A percentile compares a stretch with the other conserved stretches of the same genome.
Conservation (phyloP, 2,797 vertebrate species). For the Notoglanidium macrostoma region DNA sequence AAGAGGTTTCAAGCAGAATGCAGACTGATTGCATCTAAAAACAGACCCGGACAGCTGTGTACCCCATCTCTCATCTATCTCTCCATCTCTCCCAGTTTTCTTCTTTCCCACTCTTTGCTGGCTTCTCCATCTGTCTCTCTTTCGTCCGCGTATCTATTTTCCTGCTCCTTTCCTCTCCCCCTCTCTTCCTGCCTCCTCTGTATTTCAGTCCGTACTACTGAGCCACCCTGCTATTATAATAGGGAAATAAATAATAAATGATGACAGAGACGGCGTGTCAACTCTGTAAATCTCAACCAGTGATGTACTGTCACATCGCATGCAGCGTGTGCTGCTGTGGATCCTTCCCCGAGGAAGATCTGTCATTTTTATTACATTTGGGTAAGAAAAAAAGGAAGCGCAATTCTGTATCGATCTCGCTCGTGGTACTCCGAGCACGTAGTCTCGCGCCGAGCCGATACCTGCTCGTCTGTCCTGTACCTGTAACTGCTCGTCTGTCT, state of each 20-base stretch:
- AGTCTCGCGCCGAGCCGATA: too few relatives aligned
- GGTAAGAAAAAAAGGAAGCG: not conserved
- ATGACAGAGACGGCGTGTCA: not conserved
- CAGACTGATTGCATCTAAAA: conserved; percentile 1
- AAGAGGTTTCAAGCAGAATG: not conserved
- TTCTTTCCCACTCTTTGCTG: not conserved
- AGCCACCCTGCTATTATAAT: too few relatives aligned
- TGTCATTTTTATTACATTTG: not conserved
- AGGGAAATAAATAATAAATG: not conserved
- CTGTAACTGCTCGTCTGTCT: not conserved
- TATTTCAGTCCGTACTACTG: not conserved
- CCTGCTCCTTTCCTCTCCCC: not conserved
- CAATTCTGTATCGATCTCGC: not conserved
- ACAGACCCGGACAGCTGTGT: not conserved
- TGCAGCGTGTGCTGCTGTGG: not conserved
- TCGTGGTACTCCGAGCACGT: not conserved
- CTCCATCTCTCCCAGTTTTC: not conserved
- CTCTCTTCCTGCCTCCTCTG: not conserved
- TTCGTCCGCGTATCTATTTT: not conserved
- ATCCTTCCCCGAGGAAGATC: not conserved
- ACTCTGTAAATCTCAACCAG: too few relatives aligned
- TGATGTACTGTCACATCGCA: not conserved
- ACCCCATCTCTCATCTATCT: conserved; percentile 2
- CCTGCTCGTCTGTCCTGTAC: too few relatives aligned
- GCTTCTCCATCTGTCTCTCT: not conserved